Conservation (phyloP, 2,797 vertebrate species). For the Betta splendens region DNA sequence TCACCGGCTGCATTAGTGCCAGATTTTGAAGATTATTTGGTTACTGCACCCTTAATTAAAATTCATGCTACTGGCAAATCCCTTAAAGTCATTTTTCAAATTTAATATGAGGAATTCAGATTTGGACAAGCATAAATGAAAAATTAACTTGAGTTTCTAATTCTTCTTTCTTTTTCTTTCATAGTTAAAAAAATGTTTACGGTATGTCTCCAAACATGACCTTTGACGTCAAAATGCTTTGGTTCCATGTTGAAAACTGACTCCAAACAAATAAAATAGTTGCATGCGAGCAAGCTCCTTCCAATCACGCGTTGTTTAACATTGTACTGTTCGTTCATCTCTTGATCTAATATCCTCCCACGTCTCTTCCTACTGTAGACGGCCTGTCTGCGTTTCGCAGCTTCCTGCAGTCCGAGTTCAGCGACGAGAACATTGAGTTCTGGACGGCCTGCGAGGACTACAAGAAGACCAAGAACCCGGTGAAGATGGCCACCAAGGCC, state of each 20-base stretch:
- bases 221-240: too few relatives aligned
- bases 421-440: conserved; percentile 95
- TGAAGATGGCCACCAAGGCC: conserved; percentile 88
- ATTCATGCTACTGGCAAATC: background rate
- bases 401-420: conserved; percentile 97
- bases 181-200: too few relatives aligned
- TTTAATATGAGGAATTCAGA: background rate
- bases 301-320: background rate
- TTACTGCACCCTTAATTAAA: background rate
- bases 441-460: conserved; percentile 96
- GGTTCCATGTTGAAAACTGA: too few relatives aligned
- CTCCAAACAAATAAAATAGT: background rate
- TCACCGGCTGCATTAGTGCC: background rate
- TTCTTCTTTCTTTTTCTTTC: too few relatives aligned
- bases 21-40: background rate
- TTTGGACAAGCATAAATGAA: too few relatives aligned
- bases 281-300: background rate
- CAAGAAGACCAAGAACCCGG: conserved; percentile 88
- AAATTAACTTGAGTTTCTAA: too few relatives aligned
- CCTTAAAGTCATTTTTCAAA: background rate
- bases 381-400: conserved; percentile 88
- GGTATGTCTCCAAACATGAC: too few relatives aligned
- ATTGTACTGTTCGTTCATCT: background rate
- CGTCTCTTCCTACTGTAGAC: conserved; percentile 78
- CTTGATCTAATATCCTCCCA: background rate